Evolutionary conservation across 2,113 vertebrate genomes (phyloP), one percentile per base, ranked within the genome.

Genomic region (Calyptommatus sinebrachiatus): DNA sequence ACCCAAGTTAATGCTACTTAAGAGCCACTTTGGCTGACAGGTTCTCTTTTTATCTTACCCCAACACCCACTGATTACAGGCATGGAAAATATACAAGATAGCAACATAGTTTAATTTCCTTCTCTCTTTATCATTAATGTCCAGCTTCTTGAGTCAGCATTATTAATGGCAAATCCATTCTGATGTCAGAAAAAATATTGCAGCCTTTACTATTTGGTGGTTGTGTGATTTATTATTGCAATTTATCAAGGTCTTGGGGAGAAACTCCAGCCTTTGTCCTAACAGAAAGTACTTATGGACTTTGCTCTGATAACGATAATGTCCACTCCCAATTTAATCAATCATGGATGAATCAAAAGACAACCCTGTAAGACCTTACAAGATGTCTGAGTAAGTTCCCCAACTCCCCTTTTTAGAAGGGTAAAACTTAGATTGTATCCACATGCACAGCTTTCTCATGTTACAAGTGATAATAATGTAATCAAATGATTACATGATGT

Each of bases 161-260:
- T 26, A 22, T 5, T 66, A 77, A 45, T n/a, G 45, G 80, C 61
- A 62, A 4, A 75, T 71, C 79, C 67, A 77, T 29, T 66, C 2
- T 0, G 65, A 35, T 1, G 26, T 29, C 77, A 26, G 80, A 76
- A 6, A n/a, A 41, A 1, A 35, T 53, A 66, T n/a, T n/a, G 2
- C 29, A 4, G 7, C 48, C 53, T 65, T 7, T 79, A 84, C 0
- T 5, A 21, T 60, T 46, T 22, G 12, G 31, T 4, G 2, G 35
- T 57, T 66, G 24, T 8, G 4, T 22, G 45, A 20, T 50, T 79
- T 62, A 78, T 57, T 74, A 78, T 77, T 75, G 6, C 60, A 77
- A 79, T 88, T 89, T 82, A 48, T 65, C 50, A 78, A 70, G 22
- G 21, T 12, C n/a, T 18, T 9, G 6, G 11, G 14, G 57, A 11